Evolutionary conservation across 2,797 vertebrate species (phyloP), one percentile per base, ranked within the genome.

Genomic region (Triplophysa bombifrons): DNA sequence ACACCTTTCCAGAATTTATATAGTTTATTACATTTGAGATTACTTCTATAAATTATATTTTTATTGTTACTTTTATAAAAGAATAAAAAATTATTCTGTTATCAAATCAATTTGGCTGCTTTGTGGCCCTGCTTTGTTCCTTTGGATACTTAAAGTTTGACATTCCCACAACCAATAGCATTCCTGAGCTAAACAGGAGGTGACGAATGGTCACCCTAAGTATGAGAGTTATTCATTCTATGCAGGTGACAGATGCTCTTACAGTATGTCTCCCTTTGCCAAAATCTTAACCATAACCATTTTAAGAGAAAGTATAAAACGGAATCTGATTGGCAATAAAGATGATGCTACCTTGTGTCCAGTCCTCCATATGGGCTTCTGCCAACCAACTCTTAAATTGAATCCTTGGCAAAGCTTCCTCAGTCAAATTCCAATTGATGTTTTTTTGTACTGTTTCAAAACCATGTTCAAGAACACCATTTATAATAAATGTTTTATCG

Each of bases 391-490:
- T 78, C 73, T 68, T 64, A 83, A 85, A 85, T 72, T 71, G 17
- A 60, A 63, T 34, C 46, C 58, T 86, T 88, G 67, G 72, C 22
- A 83, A 60, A 68, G 55, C 69, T 66, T 75, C 78, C 80, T 68
- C 82, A 85, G 76, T 53, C 71, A 58, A 44, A 85, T 64, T 61
- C 72, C 76, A n/a, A 67, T 71, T 60, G 3, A 27, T 75, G 60
- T 86, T 87, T 86, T 87, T 44, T 22, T 30, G n/a, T 74, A 41
- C 65, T 1, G 44, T 73, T 69, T 56, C 68, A 61, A 60, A 69
- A 16, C 66, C 4, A 9, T 55, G 20, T 58, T 60, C 55, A 22
- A 25, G 61, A 79, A 73, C 46, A 48, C 44, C 6, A 8, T 22
- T 72, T 61, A 76, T 48, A 30, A 69, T 34, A 72, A 38, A 38